phyloP scores from a whole-genome alignment of 1,140 invertebrate genomes.

The Ostrea edulis region DNA sequence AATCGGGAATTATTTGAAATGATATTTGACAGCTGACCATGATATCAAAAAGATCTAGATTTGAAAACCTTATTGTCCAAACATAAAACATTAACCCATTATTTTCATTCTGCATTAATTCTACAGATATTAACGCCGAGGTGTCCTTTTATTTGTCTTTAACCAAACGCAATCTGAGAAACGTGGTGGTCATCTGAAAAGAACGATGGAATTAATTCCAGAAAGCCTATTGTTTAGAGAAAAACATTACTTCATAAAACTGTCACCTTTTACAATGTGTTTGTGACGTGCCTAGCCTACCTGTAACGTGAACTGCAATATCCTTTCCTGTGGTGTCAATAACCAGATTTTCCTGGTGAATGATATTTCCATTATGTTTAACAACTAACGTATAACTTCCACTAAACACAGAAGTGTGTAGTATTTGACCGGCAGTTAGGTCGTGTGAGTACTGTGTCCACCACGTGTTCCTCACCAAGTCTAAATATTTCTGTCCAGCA shows the following conservation, averaged over 20 bases:
- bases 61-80: background rate
- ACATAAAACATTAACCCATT: background rate
- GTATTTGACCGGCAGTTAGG: background rate
- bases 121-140: background rate
- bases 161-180: background rate
- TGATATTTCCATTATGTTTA: background rate
- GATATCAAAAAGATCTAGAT: background rate
- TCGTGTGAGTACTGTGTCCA: constrained; percentile 36
- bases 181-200: background rate
- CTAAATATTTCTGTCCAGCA: constrained; percentile 14
- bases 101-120: background rate
- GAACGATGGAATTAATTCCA: background rate
- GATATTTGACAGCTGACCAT: too few relatives aligned
- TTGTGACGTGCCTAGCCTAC: background rate
- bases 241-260: background rate
- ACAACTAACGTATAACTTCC: background rate
- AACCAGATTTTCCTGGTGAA: background rate
- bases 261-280: background rate
- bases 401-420: constrained; percentile 44
- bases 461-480: constrained; percentile 34
- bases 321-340: background rate
- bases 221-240: background rate
- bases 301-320: background rate
- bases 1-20: too few relatives aligned
- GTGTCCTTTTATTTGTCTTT: background rate